A percentile compares a stretch with the other conserved stretches of the same genome.
These are phyloP conservation scores for Caenorhabditis virilis DNA, from an alignment of 2,888 invertebrate species.

Conservation along the genomic window DNA sequence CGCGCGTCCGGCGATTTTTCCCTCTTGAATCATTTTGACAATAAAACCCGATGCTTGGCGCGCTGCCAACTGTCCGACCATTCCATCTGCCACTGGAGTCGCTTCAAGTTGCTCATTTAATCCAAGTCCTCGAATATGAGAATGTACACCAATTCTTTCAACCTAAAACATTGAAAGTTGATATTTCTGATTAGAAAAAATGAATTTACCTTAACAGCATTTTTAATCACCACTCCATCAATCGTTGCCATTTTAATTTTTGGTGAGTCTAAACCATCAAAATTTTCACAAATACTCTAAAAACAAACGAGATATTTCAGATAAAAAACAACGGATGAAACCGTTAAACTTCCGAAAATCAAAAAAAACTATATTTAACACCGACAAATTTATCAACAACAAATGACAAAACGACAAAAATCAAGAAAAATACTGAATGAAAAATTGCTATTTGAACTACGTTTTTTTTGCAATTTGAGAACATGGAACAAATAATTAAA, in stretches of 20 bases:
- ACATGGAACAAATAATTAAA: too few species aligned
- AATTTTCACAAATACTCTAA: background rate
- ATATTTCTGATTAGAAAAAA: background rate
- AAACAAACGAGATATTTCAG: background rate
- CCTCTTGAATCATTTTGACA: slow-evolving; percentile 96
- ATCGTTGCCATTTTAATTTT: slow-evolving; percentile 45
- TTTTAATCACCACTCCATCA: slow-evolving; percentile 44
- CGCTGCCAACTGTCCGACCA: slow-evolving; percentile 77
- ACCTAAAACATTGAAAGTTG: slow-evolving; percentile 18
- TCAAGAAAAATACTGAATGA: background rate
- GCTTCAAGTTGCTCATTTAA: slow-evolving; percentile 85
- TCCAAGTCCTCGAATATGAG: slow-evolving; percentile 94
- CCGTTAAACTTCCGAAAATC: too few species aligned
- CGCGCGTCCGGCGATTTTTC: slow-evolving; percentile 94
- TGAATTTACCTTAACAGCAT: slow-evolving; percentile 44
- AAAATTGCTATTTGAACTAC: background rate
- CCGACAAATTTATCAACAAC: background rate
- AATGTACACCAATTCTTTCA: slow-evolving; percentile 80
- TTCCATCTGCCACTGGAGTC: slow-evolving; percentile 75
- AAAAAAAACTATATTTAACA: slow-evolving; percentile 1
- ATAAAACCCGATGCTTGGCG: slow-evolving; percentile 92
- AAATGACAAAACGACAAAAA: background rate
- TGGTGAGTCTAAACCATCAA: too few species aligned
- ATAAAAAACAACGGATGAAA: background rate
- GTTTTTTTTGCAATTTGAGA: too few species aligned